Evolutionary conservation across 92 coral and sea anemone genomes (phyloP), one percentile per base, ranked within the genome.

Genomic region (Plumapathes pennacea): DNA sequence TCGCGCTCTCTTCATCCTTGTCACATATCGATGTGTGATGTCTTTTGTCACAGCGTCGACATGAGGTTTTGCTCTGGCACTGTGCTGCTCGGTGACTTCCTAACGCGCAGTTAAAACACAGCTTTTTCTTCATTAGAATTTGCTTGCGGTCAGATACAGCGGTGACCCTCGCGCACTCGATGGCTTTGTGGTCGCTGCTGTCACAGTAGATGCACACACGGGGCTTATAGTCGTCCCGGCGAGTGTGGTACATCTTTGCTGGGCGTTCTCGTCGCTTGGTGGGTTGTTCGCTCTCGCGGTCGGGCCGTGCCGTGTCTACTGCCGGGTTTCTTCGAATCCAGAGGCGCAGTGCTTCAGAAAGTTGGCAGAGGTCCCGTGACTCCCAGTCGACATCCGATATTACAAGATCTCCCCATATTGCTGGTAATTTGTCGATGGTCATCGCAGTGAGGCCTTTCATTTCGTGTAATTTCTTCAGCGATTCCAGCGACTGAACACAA

Each of bases 321-420:
- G 58, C 32, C 2, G 84, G 77, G 29, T 77, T 77, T 45, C 77
- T 23, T 44, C 49, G 62, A 40, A 62, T 76, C 76, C 76, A 76
- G 40, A 17, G 40, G 15, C 47, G 42, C 2, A 66, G 57, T 8
- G 68, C 83, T 1, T 57, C 33, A 4, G 67, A 68, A 18, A 76
- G 41, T 29, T 76, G 27, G 20, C 32, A 30, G 22, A 75, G 65
- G 25, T 56, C 50, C 82, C 67, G 56, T 23, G 46, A 25, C 4
- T 33, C 60, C 82, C 82, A 67, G 22, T 48, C 32, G 15, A 57
- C 71, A 24, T 67, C 85, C 25, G 57, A 38, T 40, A 69, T 38
- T 2, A 76, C 83, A 5, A 67, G 36, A n/a, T 69, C 65, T 2
- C 59, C 52, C 32, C 76, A 9, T 0, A 76, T 76, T 12, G 76